Evolutionary conservation across 2,888 invertebrate genomes (phyloP).

Genomic region (Synergus itoensis): DNA sequence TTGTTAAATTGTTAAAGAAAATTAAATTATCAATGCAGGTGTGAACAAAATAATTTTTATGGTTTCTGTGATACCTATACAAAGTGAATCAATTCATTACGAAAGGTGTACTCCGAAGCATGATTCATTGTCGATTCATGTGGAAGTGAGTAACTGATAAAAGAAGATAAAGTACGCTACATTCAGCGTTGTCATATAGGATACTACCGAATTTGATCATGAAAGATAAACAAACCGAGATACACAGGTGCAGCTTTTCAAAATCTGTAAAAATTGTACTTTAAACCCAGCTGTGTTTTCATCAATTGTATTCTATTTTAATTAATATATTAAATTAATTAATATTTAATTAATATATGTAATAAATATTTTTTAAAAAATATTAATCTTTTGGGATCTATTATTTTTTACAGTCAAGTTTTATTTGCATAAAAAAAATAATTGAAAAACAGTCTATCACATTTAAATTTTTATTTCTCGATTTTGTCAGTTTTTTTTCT

Average conservation of each 20-base stretch:
- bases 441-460: background rate
- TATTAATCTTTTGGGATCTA: background rate
- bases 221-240: background rate
- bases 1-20: too few relatives aligned
- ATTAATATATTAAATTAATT: too few relatives aligned
- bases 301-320: too few relatives aligned
- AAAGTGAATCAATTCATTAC: conserved; percentile 2
- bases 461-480: background rate
- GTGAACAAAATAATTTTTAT: background rate
- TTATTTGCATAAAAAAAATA: background rate
- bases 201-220: background rate
- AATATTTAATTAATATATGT: too few relatives aligned
- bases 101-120: background rate
- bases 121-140: conserved; percentile 62
- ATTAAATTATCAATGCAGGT: background rate
- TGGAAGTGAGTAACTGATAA: conserved; percentile 69
- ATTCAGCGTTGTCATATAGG: conserved; percentile 8
- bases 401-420: background rate
- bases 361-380: too few relatives aligned
- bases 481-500: background rate
- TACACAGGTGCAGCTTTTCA: background rate
- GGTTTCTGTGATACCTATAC: background rate
- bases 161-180: conserved; percentile 29
- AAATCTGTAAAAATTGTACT: background rate
- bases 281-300: background rate